Evolutionary conservation across 1,140 invertebrate genomes (phyloP), one percentile per base, ranked within the genome.

Genomic region (Riptortus pedestris): DNA sequence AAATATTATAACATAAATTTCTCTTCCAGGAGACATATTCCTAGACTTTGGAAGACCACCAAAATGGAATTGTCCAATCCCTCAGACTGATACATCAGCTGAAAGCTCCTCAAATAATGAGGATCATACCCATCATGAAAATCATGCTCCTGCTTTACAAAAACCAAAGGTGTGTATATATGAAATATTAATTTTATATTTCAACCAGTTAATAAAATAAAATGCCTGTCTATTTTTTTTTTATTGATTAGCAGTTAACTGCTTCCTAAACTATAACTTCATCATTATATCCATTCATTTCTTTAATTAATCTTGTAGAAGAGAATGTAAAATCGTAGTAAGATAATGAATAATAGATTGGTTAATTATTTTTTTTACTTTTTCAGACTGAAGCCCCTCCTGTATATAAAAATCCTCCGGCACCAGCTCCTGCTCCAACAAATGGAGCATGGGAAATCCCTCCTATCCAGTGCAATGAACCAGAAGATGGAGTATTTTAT

Each of bases 1-100:
- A n/a, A n/a, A n/a, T n/a, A n/a, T n/a, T n/a, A n/a, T n/a, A n/a
- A n/a, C n/a, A n/a, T n/a, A n/a, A n/a, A n/a, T n/a, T n/a, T n/a
- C n/a, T n/a, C n/a, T 63, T 59, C n/a, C 66, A 81, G 83, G 80
- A 48, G 82, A 90, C 71, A 81, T 83, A 63, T 83, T 90, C 63
- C 81, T 95, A 47, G 88, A 94, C 71, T 96, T 96, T 74, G 88
- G 88, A 7, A 81, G 92, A 47, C 80, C 85, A 7, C 90, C 92
- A 2, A 81, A 84, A 67, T 96, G 92, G 92, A 95, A 95, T 74
- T 96, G 92, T 72, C 91, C 91, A 0, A 82, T 88, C 75, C 89
- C 91, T 0, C 89, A 91, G 69, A 79, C 79, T 0, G 83, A 87
- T 43, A 76, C 75, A 11, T 48, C 67, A 0, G 60, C 52, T 11